Conservation (phyloP, 2,888 invertebrate species). For the Agrochola circellaris region DNA sequence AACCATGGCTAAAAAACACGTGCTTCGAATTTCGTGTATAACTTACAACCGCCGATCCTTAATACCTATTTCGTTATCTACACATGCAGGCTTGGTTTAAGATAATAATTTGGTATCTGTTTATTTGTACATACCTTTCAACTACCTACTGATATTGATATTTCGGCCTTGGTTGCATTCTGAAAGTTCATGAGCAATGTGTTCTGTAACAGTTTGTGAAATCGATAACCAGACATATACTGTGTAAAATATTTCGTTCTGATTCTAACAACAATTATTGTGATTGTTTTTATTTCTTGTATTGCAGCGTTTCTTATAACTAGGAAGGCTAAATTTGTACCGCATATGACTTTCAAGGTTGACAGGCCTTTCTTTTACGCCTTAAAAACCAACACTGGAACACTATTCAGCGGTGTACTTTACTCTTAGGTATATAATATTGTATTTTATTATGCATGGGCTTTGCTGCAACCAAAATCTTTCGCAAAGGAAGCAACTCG, state of each 20-base stretch:
- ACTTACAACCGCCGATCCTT: too few species aligned
- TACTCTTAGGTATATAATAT: constrained; percentile 33
- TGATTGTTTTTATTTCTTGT: constrained; percentile 8
- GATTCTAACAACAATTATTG: background rate
- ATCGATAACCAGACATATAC: background rate
- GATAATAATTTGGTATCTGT: background rate
- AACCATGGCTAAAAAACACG: too few species aligned
- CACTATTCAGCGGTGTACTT: constrained; percentile 28
- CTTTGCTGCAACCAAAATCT: background rate
- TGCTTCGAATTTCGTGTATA: too few species aligned
- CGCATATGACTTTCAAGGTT: background rate
- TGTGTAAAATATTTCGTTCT: background rate
- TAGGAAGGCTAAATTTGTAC: background rate
- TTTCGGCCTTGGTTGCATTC: background rate
- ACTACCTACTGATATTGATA: background rate
- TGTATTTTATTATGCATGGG: constrained; percentile 12
- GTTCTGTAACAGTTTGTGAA: background rate
- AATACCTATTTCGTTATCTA: too few species aligned
- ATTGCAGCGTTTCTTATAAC: constrained; percentile 10
- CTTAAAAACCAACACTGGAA: constrained; percentile 11
- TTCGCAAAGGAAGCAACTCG: background rate
- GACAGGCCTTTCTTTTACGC: constrained; percentile 38
- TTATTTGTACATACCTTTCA: background rate
- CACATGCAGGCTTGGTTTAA: background rate
- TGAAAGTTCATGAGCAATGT: background rate